phyloP scores from a whole-genome alignment of 2,113 vertebrate genomes.

The Leptodactylus fuscus region DNA sequence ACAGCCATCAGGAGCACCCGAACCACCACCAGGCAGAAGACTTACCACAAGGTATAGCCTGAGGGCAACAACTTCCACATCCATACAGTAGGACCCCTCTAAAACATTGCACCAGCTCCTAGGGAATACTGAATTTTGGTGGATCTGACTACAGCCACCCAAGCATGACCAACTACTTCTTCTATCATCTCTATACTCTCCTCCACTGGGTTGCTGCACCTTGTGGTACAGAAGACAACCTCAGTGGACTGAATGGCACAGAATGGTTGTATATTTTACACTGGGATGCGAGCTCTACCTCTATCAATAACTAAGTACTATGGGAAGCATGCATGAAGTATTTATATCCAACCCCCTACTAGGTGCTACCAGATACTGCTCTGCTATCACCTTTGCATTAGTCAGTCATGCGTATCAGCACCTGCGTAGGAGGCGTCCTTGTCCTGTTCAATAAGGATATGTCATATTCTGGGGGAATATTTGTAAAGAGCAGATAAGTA shows the following conservation, averaged over 20 bases:
- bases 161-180: too few relatives aligned
- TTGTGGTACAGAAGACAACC: neutral
- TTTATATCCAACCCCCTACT: neutral
- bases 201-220: too few relatives aligned
- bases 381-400: neutral
- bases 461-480: neutral
- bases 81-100: too few relatives aligned
- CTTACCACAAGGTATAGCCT: too few relatives aligned
- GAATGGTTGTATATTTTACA: neutral
- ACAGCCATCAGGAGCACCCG: too few relatives aligned
- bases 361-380: neutral
- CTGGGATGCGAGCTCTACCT: neutral
- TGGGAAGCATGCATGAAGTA: neutral
- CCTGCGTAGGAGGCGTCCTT: neutral
- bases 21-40: too few relatives aligned
- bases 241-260: neutral
- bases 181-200: too few relatives aligned
- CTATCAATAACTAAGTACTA: neutral
- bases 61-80: too few relatives aligned
- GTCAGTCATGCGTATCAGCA: neutral
- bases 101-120: too few relatives aligned
- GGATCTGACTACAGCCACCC: too few relatives aligned
- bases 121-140: too few relatives aligned
- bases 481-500: neutral
- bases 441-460: constrained; percentile 6